Base-by-base conservation (phyloP, 1,140 invertebrate genomes). In the Chironomus striatipennis region DNA sequence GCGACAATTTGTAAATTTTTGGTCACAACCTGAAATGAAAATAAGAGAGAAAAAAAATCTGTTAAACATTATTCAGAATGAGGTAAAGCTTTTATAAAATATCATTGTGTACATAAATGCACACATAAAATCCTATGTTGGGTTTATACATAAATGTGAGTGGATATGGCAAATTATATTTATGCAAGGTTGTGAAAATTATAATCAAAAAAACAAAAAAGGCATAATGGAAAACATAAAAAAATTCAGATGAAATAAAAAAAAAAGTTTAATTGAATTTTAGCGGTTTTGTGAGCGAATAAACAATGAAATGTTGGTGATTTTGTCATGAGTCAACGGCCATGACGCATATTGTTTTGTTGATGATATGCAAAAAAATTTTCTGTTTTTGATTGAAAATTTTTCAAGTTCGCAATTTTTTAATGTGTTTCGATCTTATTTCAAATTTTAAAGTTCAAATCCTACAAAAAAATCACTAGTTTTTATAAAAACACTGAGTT, bases 1-100 rank as follows among this genome's bases (percentile, higher is more conserved):
- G 65, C 65, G 65, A 70, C 65, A 21, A 70, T 70, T 70, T 70
- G 65, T 70, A 70, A 70, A 57, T 57, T 57, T 70, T 70, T 70
- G 65, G 65, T 70, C 65, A 70, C n/a, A 70, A 70, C 65, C 65
- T 70, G 65, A 17, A 70, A 70, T 70, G 20, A 70, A 20, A n/a
- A 70, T 20, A 17, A 20, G 10, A 70, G 10, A 21, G 20, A 70
- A 21, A 18, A 70, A 70, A 70, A 70, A 21, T 70, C 65, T 21
- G 65, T 70, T 70, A 70, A 18, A 57, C n/a, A n/a, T n/a, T 57
- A 57, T 57, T 57, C 47, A 15, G n/a, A 57, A n/a, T 57, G 47
- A 57, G 47, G 24, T 34, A 34, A 34, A 34, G 24, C 24, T 34
- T 34, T 34, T 34, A 34, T 34, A 34, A 34, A 34, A 34, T 34